phyloP scores from a whole-genome alignment of 2,888 invertebrate species.

The Epicampocera succincta region DNA sequence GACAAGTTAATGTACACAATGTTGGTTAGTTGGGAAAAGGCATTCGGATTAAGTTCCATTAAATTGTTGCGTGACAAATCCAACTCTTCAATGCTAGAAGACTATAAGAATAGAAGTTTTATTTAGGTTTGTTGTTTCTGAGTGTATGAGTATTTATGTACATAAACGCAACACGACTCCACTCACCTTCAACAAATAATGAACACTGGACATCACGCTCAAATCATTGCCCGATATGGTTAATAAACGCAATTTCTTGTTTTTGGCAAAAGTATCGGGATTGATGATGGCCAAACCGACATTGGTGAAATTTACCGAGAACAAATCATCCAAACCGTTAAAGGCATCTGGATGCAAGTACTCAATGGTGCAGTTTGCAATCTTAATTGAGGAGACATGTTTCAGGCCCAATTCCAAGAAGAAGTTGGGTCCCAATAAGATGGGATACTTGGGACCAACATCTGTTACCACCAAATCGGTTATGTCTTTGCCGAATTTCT shows the following conservation, averaged over 20 bases:
- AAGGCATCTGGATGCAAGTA: constrained; percentile 87
- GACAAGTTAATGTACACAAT: constrained; percentile 87
- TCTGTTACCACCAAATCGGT: constrained; percentile 86
- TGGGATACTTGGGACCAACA: constrained; percentile 84
- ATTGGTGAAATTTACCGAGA: constrained; percentile 87
- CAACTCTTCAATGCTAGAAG: constrained; percentile 86
- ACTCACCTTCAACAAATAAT: constrained; percentile 77
- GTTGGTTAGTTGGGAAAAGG: constrained; percentile 85
- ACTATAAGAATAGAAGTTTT: constrained; percentile 71
- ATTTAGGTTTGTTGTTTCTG: background rate
- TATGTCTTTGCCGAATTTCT: constrained; percentile 86
- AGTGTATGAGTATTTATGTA: background rate
- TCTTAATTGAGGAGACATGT: constrained; percentile 86
- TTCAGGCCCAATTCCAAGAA: constrained; percentile 86
- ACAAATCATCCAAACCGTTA: constrained; percentile 85
- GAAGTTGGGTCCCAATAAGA: constrained; percentile 84
- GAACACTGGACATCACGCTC: constrained; percentile 79
- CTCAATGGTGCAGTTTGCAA: constrained; percentile 87
- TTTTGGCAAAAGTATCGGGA: constrained; percentile 87
- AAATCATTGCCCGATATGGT: constrained; percentile 87
- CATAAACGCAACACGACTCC: background rate
- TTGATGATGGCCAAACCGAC: constrained; percentile 86
- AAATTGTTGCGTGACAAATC: constrained; percentile 88
- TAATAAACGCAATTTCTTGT: constrained; percentile 85
- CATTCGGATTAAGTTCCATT: constrained; percentile 84